Base-by-base conservation (phyloP, 1,140 invertebrate genomes). In the Drosophila nannoptera region DNA sequence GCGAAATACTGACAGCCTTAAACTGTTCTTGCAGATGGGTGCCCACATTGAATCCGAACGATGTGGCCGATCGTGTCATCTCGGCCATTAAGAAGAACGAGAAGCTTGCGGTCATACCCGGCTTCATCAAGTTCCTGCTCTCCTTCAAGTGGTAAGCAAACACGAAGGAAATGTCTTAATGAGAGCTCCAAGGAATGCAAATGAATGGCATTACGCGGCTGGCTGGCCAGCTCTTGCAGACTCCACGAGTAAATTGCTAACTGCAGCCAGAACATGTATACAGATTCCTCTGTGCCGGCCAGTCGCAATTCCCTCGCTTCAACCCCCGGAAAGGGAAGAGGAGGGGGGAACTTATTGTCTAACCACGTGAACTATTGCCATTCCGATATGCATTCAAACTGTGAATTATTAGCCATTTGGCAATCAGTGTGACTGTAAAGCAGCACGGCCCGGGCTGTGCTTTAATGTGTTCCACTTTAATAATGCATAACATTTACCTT, bases 1-100 rank as follows among this genome's bases (percentile, higher is more conserved):
- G 33, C 43, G 36, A 7, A 43, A 64, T 29, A 61, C 64, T 77
- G 71, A 78, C 77, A 63, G 55, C 59, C n/a, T n/a, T 78, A 65
- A 69, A 72, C 46, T 78, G 60, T 40, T 45, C 77, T 45, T 77
- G 12, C 89, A 95, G 94, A 90, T 92, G 97, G 63, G 90, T 98
- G 52, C 95, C 96, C 43, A 94, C 94, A 67, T 90, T 99, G 77
- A 94, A 95, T 77, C 93, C 96, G 2, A 95, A 97, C 66, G 94
- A 95, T 73, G 97, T 97, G 35, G 96, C 95, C 0, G 94, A 96
- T 77, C 92, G 94, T 74, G 94, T 97, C 22, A 92, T 98, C 45
- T 91, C 92, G 36, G 96, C 95, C 14, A 94, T 99, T 77, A 91
- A 95, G 70, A 94, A 93, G 65, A 94, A 98, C 87, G 93, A 96